These are phyloP conservation scores for Nephila pilipes DNA, from an alignment of 1,140 invertebrate genomes.

Conservation along the genomic window DNA sequence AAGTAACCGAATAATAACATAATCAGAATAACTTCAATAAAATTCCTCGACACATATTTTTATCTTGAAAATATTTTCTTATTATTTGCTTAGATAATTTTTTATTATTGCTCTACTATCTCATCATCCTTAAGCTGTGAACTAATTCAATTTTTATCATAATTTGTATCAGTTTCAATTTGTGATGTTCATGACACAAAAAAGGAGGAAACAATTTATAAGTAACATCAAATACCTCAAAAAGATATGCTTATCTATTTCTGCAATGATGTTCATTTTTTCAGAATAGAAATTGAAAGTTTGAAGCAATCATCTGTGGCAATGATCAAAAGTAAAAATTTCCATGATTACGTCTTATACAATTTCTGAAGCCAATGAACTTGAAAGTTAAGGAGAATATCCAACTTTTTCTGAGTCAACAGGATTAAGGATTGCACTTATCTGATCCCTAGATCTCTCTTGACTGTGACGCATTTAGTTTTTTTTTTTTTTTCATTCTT, in stretches of 20 bases:
- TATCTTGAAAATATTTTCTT: too few relatives aligned
- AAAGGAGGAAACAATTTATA: background rate
- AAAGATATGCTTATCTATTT: background rate
- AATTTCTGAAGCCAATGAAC: slow-evolving; percentile 30
- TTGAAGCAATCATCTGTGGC: background rate
- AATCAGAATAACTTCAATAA: too few relatives aligned
- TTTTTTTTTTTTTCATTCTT: background rate
- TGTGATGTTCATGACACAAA: background rate
- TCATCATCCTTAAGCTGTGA: too few relatives aligned
- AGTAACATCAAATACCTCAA: too few relatives aligned
- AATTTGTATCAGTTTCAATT: background rate
- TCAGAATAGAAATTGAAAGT: background rate
- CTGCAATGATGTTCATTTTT: background rate
- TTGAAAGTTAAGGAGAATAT: background rate
- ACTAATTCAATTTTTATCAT: background rate
- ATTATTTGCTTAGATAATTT: too few relatives aligned
- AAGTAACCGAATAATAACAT: too few relatives aligned
- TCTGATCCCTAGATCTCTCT: slow-evolving; percentile 59
- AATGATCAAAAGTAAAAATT: background rate
- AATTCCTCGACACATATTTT: too few relatives aligned
- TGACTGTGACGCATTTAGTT: slow-evolving; percentile 48
- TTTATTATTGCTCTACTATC: too few relatives aligned
- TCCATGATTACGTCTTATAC: background rate
- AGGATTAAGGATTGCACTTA: slow-evolving; percentile 37
- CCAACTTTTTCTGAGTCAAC: background rate